phyloP scores from a whole-genome alignment of 2,888 invertebrate species.

The Branchipolynoe longqiensis region DNA sequence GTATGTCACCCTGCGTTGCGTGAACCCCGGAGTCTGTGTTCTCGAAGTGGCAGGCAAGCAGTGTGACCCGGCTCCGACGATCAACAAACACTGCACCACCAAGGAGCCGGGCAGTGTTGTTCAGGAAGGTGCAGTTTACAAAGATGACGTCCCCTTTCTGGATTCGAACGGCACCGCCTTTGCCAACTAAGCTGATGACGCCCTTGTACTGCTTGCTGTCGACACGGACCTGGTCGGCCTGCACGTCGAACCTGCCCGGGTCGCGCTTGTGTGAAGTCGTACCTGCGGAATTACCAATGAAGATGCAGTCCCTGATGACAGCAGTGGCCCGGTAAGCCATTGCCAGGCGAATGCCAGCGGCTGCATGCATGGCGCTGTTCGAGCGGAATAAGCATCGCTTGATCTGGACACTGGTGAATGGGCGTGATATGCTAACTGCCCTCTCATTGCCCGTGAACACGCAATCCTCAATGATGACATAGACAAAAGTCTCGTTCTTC shows the following conservation, averaged over 20 bases:
- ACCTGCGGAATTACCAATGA: slow-evolving; percentile 60
- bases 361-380: slow-evolving; percentile 64
- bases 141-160: slow-evolving; percentile 57
- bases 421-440: slow-evolving; percentile 60
- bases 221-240: slow-evolving; percentile 58
- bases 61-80: neutral
- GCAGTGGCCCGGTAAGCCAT: slow-evolving; percentile 8
- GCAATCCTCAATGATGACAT: slow-evolving; percentile 41
- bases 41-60: slow-evolving; percentile 42
- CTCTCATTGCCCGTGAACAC: slow-evolving; percentile 62
- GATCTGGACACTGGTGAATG: slow-evolving; percentile 52
- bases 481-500: neutral
- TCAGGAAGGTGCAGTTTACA: slow-evolving; percentile 57
- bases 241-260: slow-evolving; percentile 58
- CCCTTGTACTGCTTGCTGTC: slow-evolving; percentile 58
- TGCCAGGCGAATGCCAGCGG: slow-evolving; percentile 61
- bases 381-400: slow-evolving; percentile 37
- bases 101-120: slow-evolving; percentile 63
- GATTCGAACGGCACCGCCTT: slow-evolving; percentile 64
- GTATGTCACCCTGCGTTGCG: slow-evolving; percentile 62
- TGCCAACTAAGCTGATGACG: slow-evolving; percentile 62
- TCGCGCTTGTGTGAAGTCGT: slow-evolving; percentile 41
- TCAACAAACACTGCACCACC: slow-evolving; percentile 64
- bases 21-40: slow-evolving; percentile 52
- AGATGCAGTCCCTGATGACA: slow-evolving; percentile 41